Evolutionary conservation across 2,797 vertebrate genomes (phyloP).

Genomic region (Anguilla anguilla): DNA sequence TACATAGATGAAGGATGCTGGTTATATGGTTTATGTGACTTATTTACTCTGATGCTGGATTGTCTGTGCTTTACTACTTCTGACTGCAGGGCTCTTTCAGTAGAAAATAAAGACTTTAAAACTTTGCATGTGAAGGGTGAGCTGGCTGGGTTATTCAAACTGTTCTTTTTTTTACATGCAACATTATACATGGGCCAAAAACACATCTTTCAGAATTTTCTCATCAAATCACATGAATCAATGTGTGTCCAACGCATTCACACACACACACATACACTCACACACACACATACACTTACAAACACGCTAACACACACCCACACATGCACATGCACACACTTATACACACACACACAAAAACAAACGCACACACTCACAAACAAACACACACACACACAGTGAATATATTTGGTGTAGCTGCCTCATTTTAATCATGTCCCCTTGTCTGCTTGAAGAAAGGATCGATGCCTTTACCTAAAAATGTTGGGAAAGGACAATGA

Average conservation of each 20-base stretch:
- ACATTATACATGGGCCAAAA: slow-evolving; percentile 39
- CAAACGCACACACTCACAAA: neutral
- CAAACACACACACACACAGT: slow-evolving; percentile 33
- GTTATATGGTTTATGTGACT: neutral
- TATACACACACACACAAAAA: neutral
- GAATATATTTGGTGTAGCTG: slow-evolving; percentile 54
- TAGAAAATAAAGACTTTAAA: neutral
- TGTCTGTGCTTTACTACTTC: neutral
- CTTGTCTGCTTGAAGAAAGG: slow-evolving; percentile 51
- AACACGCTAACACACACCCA: neutral
- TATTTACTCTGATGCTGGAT: neutral
- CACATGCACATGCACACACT: neutral
- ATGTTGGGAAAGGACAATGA: slow-evolving; percentile 69
- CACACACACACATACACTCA: neutral
- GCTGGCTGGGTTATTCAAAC: neutral
- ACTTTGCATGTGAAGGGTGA: neutral
- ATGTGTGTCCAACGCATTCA: neutral
- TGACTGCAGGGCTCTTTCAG: neutral
- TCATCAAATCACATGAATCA: neutral
- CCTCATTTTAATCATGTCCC: slow-evolving; percentile 55
- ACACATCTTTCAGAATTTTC: slow-evolving; percentile 44
- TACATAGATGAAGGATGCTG: neutral
- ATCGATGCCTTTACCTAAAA: slow-evolving; percentile 62
- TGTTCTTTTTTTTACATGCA: slow-evolving; percentile 22
- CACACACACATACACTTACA: neutral